Evolutionary conservation across 2,888 invertebrate species (phyloP).

Genomic region (Entomobrya multifasciata): DNA sequence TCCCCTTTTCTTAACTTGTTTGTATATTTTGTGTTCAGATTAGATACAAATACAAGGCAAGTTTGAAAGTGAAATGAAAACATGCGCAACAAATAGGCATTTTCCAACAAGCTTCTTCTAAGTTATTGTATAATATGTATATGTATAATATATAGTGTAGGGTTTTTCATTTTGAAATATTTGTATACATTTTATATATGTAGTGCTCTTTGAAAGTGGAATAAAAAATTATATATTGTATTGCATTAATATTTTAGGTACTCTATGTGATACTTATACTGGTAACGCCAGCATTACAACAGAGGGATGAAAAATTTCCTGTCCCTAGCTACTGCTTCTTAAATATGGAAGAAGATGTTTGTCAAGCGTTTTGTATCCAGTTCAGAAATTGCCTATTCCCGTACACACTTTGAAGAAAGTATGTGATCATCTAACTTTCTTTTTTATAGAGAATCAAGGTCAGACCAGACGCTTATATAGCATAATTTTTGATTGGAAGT

Average conservation of each 20-base stretch:
- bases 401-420: not conserved
- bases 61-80: conserved; percentile 32
- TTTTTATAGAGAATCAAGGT: conserved; percentile 29
- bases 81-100: not conserved
- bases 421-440: not conserved
- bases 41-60: not conserved
- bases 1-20: not conserved
- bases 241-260: conserved; percentile 48
- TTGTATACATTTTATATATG: too few species aligned
- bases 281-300: conserved; percentile 4
- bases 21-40: conserved; percentile 3
- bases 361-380: conserved; percentile 27
- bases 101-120: not conserved
- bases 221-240: not conserved
- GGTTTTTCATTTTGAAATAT: too few species aligned
- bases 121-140: not conserved
- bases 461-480: too few species aligned
- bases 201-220: not conserved
- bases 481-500: not conserved
- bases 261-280: not conserved
- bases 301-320: too few species aligned
- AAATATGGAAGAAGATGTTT: conserved; percentile 39
- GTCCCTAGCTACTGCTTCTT: too few species aligned
- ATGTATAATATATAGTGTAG: too few species aligned
- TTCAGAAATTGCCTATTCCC: conserved; percentile 13